phyloP scores from a whole-genome alignment of 2,888 invertebrate genomes.

The Crepidodera aurea region DNA sequence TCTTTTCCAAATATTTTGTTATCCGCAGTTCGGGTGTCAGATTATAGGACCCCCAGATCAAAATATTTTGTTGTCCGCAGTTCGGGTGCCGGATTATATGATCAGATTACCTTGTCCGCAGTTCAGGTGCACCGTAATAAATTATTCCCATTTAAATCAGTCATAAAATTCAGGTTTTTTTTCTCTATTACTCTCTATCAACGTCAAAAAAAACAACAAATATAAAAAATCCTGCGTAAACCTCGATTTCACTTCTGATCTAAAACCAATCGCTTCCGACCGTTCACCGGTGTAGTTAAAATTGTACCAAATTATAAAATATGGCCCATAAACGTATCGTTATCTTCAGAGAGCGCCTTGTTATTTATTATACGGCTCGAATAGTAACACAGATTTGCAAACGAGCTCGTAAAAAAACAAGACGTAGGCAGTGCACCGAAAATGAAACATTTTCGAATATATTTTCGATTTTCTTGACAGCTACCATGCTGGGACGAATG shows the following conservation, averaged over 20 bases:
- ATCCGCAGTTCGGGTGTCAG: too few relatives aligned
- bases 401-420: conserved; percentile 14
- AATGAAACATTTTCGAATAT: conserved; percentile 23
- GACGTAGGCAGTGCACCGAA: conserved; percentile 11
- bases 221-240: too few relatives aligned
- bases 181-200: too few relatives aligned
- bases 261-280: background rate
- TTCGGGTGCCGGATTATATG: too few relatives aligned
- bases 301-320: conserved; percentile 34
- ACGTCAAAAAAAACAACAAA: too few relatives aligned
- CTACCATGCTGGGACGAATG: conserved; percentile 9
- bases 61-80: too few relatives aligned
- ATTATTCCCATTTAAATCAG: too few relatives aligned
- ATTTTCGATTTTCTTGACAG: conserved; percentile 18
- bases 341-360: conserved; percentile 26
- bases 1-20: too few relatives aligned
- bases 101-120: too few relatives aligned
- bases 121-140: too few relatives aligned
- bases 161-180: too few relatives aligned
- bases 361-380: conserved; percentile 28
- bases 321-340: conserved; percentile 33
- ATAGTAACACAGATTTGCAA: conserved; percentile 26
- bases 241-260: background rate
- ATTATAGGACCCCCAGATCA: too few relatives aligned
- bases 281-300: conserved; percentile 23